Conservation (phyloP, 2,797 vertebrate genomes). For the Benthosema pterotum region DNA sequence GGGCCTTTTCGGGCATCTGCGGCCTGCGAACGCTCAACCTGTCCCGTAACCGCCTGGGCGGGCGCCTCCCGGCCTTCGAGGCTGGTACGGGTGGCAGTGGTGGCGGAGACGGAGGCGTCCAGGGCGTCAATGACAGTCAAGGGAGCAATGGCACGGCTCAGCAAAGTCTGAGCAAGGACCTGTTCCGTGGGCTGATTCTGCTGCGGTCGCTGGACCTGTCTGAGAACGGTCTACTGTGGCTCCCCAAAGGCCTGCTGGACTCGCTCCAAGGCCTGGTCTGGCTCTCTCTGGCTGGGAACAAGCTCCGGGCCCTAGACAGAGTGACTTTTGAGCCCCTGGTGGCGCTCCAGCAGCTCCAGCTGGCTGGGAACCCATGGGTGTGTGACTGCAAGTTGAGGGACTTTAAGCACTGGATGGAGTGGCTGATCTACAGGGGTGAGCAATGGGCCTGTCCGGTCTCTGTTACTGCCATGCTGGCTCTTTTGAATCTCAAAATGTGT, state of each 20-base stretch:
- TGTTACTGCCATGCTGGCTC: background rate
- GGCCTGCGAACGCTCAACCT: slow-evolving; percentile 88
- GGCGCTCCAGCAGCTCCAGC: slow-evolving; percentile 85
- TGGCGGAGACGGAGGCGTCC: slow-evolving; percentile 60
- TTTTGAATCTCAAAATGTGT: slow-evolving; percentile 20
- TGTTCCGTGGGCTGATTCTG: slow-evolving; percentile 81
- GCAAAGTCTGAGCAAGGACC: slow-evolving; percentile 83
- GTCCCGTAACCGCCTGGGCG: slow-evolving; percentile 88
- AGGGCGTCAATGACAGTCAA: slow-evolving; percentile 79
- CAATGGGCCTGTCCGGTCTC: slow-evolving; percentile 9
- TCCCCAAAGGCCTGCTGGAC: slow-evolving; percentile 87
- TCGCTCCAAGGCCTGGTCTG: slow-evolving; percentile 85
- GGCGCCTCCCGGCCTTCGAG: slow-evolving; percentile 69
- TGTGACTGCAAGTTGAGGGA: slow-evolving; percentile 92
- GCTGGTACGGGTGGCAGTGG: slow-evolving; percentile 79
- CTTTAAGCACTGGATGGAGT: slow-evolving; percentile 97
- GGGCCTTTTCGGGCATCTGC: slow-evolving; percentile 83
- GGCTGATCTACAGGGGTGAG: slow-evolving; percentile 90
- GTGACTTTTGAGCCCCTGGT: slow-evolving; percentile 88
- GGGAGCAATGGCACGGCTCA: slow-evolving; percentile 35
- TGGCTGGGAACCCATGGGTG: slow-evolving; percentile 93
- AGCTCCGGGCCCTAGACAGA: slow-evolving; percentile 86
- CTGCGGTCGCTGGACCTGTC: slow-evolving; percentile 91
- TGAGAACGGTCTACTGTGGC: slow-evolving; percentile 84
- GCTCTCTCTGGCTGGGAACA: slow-evolving; percentile 89